Conservation (phyloP, 2,797 vertebrate genomes). For the Buphagus erythrorhynchus region DNA sequence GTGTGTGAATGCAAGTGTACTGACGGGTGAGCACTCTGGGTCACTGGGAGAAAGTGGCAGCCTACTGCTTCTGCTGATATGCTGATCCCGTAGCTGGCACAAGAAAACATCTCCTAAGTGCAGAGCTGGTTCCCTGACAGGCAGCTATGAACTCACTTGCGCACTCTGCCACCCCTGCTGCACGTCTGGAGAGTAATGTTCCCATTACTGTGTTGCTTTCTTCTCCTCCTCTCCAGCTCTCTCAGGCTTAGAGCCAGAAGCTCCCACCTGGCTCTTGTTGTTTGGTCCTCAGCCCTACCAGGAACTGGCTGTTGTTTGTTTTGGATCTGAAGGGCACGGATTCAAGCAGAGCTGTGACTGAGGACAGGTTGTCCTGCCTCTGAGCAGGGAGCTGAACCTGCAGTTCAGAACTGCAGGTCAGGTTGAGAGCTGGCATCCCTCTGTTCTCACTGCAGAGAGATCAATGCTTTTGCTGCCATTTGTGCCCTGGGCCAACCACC, state of each 20-base stretch:
- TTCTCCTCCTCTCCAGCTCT: not conserved
- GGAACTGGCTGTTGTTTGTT: not conserved
- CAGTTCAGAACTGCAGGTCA: not conserved
- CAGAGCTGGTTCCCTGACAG: not conserved
- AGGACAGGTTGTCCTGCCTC: slow-evolving; percentile 7
- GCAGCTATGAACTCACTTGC: not conserved
- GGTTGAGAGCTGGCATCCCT: not conserved
- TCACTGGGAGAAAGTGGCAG: not conserved
- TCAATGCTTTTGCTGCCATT: not conserved
- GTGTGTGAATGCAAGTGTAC: not conserved
- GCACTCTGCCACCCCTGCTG: not conserved
- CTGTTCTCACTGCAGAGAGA: not conserved
- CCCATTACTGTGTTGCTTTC: not conserved
- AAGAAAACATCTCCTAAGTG: not conserved
- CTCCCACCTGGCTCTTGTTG: not conserved
- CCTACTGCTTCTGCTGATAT: not conserved
- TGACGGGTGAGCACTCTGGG: not conserved
- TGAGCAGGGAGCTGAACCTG: not conserved
- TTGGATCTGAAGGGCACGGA: not conserved
- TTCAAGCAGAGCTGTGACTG: not conserved
- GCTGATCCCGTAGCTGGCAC: not conserved
- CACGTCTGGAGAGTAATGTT: not conserved
- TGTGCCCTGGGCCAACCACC: not conserved
- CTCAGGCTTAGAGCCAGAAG: not conserved
- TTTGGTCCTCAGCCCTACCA: not conserved